These are phyloP conservation scores for Ptychadena robeensis DNA, from an alignment of 2,797 vertebrate species.

Conservation along the genomic window DNA sequence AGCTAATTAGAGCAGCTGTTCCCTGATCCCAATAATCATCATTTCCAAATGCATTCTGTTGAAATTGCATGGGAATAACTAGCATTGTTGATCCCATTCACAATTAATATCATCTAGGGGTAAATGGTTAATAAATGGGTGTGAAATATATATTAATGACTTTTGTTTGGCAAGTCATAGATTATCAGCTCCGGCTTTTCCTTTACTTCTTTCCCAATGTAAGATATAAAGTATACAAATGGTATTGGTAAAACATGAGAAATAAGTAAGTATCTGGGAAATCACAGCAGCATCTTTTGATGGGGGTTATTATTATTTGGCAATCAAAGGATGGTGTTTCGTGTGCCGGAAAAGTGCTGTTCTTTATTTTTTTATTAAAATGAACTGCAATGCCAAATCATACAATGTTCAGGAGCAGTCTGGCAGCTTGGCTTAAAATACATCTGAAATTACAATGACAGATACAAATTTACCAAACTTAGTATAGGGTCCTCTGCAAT, in stretches of 20 bases:
- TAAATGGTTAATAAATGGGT: not conserved
- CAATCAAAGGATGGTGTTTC: too few species aligned
- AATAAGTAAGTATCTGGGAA: not conserved
- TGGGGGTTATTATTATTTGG: too few species aligned
- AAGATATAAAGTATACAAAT: constrained; percentile 26
- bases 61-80: not conserved
- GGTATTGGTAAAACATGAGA: not conserved
- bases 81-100: not conserved
- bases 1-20: constrained; percentile 55
- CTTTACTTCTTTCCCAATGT: not conserved
- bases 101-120: not conserved
- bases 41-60: constrained; percentile 34
- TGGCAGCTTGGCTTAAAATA: too few species aligned
- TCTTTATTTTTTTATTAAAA: not conserved
- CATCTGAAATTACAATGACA: too few species aligned
- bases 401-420: not conserved
- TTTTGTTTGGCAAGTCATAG: too few species aligned
- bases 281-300: not conserved
- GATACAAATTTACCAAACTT: too few species aligned
- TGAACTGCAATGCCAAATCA: not conserved
- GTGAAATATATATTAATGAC: not conserved
- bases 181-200: too few species aligned
- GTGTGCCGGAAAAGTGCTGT: too few species aligned
- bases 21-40: constrained; percentile 53
- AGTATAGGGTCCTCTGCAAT: too few species aligned